Base-by-base conservation (phyloP, 2,113 vertebrate genomes). In the Cryptotis parvus region DNA sequence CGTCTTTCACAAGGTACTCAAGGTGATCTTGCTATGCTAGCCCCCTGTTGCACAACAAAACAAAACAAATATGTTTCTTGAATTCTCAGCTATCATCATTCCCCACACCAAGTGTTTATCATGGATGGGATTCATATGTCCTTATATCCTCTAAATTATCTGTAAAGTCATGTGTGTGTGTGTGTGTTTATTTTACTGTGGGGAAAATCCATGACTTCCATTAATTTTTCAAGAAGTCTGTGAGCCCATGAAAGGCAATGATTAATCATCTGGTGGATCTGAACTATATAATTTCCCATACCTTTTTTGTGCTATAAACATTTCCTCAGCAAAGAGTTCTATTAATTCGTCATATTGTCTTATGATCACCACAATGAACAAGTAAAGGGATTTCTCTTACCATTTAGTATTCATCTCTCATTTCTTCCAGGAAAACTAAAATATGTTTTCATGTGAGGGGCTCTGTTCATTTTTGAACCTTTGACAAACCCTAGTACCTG, bases 311-410 rank as follows among this genome's bases (percentile, higher is more conserved):
- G 72, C 45, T 90, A 49, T 24, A 12, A 69, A 87, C 12, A 22
- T 84, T 92, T 93, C 49, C 69, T 87, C 52, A 41, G 58, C 45
- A 66, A 29, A 55, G 18, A 43, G 74, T 90, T 93, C 33, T 70
- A 84, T 74, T 66, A n/a, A 70, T 49, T 63, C 14, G n/a, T 65
- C 72, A 39, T 83, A 52, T 39, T 74, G 66, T 90, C 89, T 65
- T 92, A n/a, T 7, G 68, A 92, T 88, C 69, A 52, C 58, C 65
- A 81, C 37, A 79, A 43, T 4, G 7, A 84, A 74, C 35, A 89
- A 89, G 63, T 7, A 74, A 84, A 55, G 7, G 12, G 43, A 8
- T 2, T 87, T 45, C 68, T 65, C 20, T 76, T 75, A 49, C 37
- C 37, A 29, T 37, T 39, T 84, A 74, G 52, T 61, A 74, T 52